Evolutionary conservation across 2,113 vertebrate species (phyloP), one percentile per base, ranked within the genome.

Genomic region (Gymnogyps californianus): DNA sequence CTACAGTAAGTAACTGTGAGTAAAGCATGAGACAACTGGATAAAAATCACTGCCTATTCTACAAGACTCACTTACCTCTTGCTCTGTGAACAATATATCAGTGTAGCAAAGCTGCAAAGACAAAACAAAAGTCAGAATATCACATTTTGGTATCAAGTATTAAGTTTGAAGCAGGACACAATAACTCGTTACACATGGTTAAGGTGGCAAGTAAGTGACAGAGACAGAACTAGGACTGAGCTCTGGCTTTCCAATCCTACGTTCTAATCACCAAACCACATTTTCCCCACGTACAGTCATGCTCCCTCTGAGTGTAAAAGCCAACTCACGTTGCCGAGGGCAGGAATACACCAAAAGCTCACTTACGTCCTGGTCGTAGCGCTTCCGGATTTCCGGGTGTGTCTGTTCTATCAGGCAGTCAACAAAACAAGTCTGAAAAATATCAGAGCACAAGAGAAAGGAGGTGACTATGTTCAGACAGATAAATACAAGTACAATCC

Each of bases 401-500:
- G 99, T 99, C 97, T 99, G 99, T 58, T 99, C 99, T 78, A 99
- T 99, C 95, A 99, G 98, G 97, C 99, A 99, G 97, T 99, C 99
- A 52, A 99, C 99, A 90, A 99, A 99, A 91, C 99, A 99, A 0
- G 99, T 99, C 99, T 99, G 96, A 91, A 97, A 96, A 75, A 83
- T 7, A 89, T 5, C 54, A 71, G 34, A 57, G 11, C n/a, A 25
- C 32, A 25, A 89, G 47, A 93, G 75, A 82, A 42, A 44, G 70
- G 90, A 92, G 31, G 54, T 40, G 65, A 70, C 42, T 34, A 18
- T 15, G 15, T 18, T 24, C 79, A 38, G 29, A 31, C 44, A 59
- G 38, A 59, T 11, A 86, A 54, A 67, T 18, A 77, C 71, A 61
- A 59, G 8, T 3, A 11, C 29, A 17, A 31, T 4, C 78, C 58